Percentiles rank a stretch among this genome's conserved stretches.
Evolutionary conservation across 2,113 vertebrate species (phyloP).

Genomic region (Lontra canadensis): DNA sequence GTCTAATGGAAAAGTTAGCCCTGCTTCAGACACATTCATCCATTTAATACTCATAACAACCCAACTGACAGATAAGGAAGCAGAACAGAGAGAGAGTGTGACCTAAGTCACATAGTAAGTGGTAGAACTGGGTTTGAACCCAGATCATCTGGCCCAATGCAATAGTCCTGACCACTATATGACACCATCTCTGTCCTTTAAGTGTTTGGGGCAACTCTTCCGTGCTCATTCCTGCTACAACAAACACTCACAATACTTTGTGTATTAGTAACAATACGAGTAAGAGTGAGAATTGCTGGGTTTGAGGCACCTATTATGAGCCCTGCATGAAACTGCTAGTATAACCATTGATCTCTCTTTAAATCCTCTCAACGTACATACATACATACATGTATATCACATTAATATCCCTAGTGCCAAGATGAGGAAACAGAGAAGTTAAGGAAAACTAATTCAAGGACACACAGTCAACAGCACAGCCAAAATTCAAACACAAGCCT

Average conservation of each 20-base stretch:
- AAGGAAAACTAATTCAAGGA: neutral
- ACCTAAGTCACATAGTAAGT: neutral
- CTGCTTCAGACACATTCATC: neutral
- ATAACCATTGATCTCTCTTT: neutral
- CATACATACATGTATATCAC: neutral
- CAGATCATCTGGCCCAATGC: fast-evolving
- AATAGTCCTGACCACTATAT: too few relatives aligned
- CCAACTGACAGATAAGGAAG: neutral
- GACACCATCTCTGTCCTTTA: neutral
- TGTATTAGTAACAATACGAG: neutral
- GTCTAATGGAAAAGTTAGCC: neutral
- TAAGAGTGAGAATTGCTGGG: fast-evolving
- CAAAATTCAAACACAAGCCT: neutral
- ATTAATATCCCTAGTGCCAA: neutral
- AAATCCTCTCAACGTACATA: neutral
- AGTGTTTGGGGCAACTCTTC: too few relatives aligned
- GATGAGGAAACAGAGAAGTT: neutral
- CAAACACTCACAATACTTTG: neutral
- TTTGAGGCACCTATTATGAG: neutral
- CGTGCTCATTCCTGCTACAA: neutral
- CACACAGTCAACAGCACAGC: neutral
- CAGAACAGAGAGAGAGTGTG: neutral
- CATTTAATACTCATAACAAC: neutral
- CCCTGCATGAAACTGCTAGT: neutral
- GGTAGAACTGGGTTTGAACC: neutral